Evolutionary conservation across 2,797 vertebrate genomes (phyloP).

Genomic region (Eupleurogrammus muticus): DNA sequence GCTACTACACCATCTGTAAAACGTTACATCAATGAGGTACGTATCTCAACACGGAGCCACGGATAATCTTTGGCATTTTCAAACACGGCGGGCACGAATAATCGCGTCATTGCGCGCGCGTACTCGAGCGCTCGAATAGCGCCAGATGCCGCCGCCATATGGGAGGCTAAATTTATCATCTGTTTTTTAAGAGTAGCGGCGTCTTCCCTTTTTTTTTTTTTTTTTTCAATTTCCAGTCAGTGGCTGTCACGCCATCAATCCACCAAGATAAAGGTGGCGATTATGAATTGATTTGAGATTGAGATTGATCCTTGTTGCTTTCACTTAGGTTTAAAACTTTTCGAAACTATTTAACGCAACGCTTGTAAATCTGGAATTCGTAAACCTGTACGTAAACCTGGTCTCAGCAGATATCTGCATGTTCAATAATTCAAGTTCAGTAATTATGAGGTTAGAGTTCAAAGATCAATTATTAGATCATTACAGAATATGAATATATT

Average conservation of each 20-base stretch:
- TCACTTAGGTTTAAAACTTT: constrained; percentile 9
- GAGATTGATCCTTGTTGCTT: background rate
- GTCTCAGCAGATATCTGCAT: no score
- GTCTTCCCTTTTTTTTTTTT: no score
- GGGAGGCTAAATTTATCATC: constrained; percentile 74
- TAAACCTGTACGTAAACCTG: no score
- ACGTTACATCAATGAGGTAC: constrained; percentile 73
- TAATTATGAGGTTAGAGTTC: no score
- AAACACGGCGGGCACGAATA: constrained; percentile 60
- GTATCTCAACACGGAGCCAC: constrained; percentile 60
- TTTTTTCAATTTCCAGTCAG: constrained; percentile 50
- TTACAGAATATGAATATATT: no score
- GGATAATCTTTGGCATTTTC: constrained; percentile 72
- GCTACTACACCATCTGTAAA: constrained; percentile 76
- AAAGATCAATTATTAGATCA: no score
- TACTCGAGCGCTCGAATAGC: constrained; percentile 41
- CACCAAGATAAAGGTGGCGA: constrained; percentile 51
- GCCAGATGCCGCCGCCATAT: constrained; percentile 70
- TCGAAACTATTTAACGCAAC: background rate
- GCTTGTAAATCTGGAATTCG: background rate
- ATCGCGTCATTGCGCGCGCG: constrained; percentile 42
- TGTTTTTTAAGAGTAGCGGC: constrained; percentile 57
- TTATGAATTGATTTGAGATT: constrained; percentile 31
- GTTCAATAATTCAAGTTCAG: no score
- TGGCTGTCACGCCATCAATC: constrained; percentile 54